Percentiles rank a stretch among this genome's conserved stretches.
Evolutionary conservation across 2,113 vertebrate genomes (phyloP).

Genomic region (Cyphomyrus discorhynchus): DNA sequence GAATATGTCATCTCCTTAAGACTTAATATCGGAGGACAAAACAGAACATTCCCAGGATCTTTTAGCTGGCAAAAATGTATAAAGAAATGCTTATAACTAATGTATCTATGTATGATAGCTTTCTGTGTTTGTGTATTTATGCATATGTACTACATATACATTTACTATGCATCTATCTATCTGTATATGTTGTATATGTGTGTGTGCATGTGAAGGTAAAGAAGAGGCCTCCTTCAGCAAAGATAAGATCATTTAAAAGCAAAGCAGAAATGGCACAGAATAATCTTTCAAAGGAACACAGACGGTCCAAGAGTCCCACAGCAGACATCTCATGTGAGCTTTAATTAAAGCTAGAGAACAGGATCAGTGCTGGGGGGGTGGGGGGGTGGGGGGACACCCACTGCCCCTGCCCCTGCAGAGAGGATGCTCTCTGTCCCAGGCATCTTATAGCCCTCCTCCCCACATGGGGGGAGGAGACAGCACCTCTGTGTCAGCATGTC

Average conservation of each 20-base stretch:
- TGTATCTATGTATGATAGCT: not conserved
- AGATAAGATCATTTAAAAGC: not conserved
- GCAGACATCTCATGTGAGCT: not conserved
- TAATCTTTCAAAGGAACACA: not conserved
- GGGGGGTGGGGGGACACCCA: too few relatives aligned
- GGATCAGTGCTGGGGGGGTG: slow-evolving; percentile 21
- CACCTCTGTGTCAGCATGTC: not conserved
- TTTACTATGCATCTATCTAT: not conserved
- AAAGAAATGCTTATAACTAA: not conserved
- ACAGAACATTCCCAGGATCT: not conserved
- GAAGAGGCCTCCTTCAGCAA: not conserved
- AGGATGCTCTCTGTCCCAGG: not conserved
- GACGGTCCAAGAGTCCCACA: not conserved
- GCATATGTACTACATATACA: not conserved
- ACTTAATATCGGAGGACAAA: not conserved
- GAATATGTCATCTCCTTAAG: not conserved
- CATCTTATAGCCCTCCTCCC: slow-evolving; percentile 23
- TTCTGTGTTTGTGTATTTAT: not conserved
- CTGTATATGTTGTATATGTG: not conserved
- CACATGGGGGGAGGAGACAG: not conserved
- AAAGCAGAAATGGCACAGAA: not conserved
- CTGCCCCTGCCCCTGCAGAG: too few relatives aligned
- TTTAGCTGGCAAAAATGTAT: not conserved
- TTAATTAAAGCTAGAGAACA: slow-evolving; percentile 24
- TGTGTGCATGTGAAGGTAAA: too few relatives aligned